Evolutionary conservation across 1,140 invertebrate species (phyloP).

Genomic region (Lethrus apterus): DNA sequence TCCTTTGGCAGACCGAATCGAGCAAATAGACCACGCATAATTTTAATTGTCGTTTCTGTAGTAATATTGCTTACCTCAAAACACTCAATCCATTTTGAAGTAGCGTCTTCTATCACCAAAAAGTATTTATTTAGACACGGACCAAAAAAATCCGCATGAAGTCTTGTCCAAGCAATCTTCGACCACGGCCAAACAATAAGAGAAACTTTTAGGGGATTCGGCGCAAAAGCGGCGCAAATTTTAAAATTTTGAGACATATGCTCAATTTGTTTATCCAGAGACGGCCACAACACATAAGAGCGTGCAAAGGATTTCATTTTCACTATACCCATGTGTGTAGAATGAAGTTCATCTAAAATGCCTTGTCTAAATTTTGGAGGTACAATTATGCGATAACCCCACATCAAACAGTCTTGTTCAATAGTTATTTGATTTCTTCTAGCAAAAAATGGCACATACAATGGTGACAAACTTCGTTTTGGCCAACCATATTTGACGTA

Average conservation of each 20-base stretch:
- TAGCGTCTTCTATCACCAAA: slow-evolving; percentile 37
- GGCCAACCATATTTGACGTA: slow-evolving; percentile 1
- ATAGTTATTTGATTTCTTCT: slow-evolving; percentile 18
- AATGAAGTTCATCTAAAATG: slow-evolving; percentile 33
- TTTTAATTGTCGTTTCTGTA: slow-evolving; percentile 15
- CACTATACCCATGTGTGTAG: slow-evolving; percentile 28
- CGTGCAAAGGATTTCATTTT: slow-evolving; percentile 33
- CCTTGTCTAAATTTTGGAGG: slow-evolving; percentile 21
- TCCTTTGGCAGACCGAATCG: slow-evolving; percentile 33
- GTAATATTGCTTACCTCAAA: slow-evolving; percentile 4
- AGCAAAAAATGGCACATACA: slow-evolving; percentile 2
- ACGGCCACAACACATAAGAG: slow-evolving; percentile 27
- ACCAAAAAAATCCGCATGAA: slow-evolving; percentile 44
- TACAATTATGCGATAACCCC: slow-evolving; percentile 31
- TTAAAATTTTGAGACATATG: slow-evolving; percentile 19
- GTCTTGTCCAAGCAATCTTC: slow-evolving; percentile 36
- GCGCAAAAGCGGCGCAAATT: not conserved
- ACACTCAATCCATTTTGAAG: slow-evolving; percentile 36
- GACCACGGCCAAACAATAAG: slow-evolving; percentile 21
- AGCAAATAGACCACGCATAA: slow-evolving; percentile 31
- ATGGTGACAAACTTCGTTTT: not conserved
- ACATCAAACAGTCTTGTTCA: slow-evolving; percentile 28
- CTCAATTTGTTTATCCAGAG: slow-evolving; percentile 23
- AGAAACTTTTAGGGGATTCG: not conserved
- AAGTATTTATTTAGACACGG: slow-evolving; percentile 26